Conservation (phyloP, 2,113 vertebrate species). For the Sorex fumeus region DNA sequence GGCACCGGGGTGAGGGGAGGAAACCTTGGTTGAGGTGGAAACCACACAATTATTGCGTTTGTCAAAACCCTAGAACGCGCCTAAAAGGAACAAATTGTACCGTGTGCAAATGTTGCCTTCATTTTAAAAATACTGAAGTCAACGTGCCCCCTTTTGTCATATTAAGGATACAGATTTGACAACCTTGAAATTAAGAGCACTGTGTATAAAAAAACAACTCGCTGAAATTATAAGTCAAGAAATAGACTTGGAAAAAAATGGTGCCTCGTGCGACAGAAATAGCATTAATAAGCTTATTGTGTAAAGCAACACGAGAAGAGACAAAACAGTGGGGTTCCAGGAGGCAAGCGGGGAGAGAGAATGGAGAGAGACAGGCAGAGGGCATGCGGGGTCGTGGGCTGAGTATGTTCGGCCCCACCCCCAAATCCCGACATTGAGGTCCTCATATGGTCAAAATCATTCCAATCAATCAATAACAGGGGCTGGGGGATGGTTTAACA, state of each 20-base stretch:
- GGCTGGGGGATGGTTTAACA: no score
- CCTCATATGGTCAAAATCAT: neutral
- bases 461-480: neutral
- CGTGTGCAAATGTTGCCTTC: neutral
- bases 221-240: slow-evolving; percentile 51
- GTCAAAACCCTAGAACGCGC: neutral
- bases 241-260: slow-evolving; percentile 29
- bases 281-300: neutral
- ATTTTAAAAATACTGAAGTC: slow-evolving; percentile 4
- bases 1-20: neutral
- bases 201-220: slow-evolving; percentile 60
- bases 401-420: neutral
- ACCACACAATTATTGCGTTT: neutral
- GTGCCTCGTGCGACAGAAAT: neutral
- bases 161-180: slow-evolving; percentile 49
- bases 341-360: neutral
- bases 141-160: neutral
- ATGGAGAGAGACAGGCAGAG: neutral
- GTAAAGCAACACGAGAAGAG: neutral
- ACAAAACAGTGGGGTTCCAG: neutral
- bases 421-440: neutral
- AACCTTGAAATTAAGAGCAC: slow-evolving; percentile 51
- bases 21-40: neutral
- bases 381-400: neutral
- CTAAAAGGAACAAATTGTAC: neutral